Evolutionary conservation across 2,888 invertebrate genomes (phyloP).

Genomic region (Therioaphis trifolii): DNA sequence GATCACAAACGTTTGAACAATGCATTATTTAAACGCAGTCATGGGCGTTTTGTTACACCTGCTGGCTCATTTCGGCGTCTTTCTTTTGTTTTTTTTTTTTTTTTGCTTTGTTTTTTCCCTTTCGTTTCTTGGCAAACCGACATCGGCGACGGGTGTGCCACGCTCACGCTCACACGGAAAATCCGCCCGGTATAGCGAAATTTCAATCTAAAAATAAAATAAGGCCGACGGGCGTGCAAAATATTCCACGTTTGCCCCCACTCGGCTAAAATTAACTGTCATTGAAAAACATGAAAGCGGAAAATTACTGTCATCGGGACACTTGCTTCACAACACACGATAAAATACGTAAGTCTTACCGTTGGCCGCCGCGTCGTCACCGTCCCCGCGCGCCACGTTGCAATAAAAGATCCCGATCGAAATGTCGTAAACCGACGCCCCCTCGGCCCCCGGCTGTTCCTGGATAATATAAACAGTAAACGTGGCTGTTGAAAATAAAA

Average conservation of each 20-base stretch:
- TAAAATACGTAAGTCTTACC: neutral
- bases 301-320: slow-evolving; percentile 34
- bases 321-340: neutral
- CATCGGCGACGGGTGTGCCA: neutral
- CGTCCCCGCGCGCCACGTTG: neutral
- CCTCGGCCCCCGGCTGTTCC: too few relatives aligned
- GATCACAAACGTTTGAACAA: neutral
- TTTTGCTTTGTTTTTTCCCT: slow-evolving; percentile 10
- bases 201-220: slow-evolving; percentile 56
- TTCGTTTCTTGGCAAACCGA: slow-evolving; percentile 48
- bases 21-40: slow-evolving; percentile 18
- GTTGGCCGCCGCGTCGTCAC: neutral
- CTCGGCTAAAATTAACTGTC: slow-evolving; percentile 58
- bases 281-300: slow-evolving; percentile 41
- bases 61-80: neutral
- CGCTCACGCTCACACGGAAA: neutral
- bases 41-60: slow-evolving; percentile 26
- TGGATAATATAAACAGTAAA: too few relatives aligned
- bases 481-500: too few relatives aligned
- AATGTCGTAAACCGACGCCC: neutral
- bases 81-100: neutral
- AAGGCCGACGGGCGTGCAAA: slow-evolving; percentile 45
- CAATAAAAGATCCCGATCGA: neutral
- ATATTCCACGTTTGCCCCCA: slow-evolving; percentile 19
- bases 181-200: slow-evolving; percentile 18